These are phyloP conservation scores for Phataginus tetradactyla DNA, from an alignment of 2,797 vertebrate species.

Conservation along the genomic window DNA sequence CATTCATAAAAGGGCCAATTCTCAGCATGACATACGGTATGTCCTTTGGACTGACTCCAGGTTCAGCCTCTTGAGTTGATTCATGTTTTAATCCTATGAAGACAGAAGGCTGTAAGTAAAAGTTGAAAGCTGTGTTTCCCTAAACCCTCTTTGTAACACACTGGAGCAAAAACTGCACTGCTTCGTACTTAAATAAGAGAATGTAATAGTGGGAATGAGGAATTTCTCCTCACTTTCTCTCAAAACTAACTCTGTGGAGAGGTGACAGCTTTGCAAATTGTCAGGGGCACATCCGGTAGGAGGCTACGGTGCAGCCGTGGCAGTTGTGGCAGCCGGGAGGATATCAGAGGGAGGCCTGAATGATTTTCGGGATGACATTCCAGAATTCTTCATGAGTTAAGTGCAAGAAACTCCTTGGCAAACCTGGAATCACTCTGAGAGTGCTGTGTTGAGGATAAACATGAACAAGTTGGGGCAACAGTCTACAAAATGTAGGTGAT, in stretches of 20 bases:
- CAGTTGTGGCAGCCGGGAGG: accelerated
- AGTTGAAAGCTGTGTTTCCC: background rate
- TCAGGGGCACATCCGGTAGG: background rate
- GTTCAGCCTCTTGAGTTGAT: conserved; percentile 13
- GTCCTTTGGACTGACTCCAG: conserved; percentile 10
- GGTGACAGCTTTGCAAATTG: background rate
- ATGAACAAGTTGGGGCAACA: background rate
- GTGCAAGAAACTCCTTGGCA: background rate
- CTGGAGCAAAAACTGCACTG: background rate
- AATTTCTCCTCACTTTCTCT: background rate
- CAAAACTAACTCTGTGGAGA: background rate
- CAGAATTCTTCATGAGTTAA: background rate
- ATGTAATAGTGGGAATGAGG: background rate
- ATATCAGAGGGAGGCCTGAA: background rate
- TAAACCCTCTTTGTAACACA: background rate
- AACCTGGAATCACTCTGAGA: background rate
- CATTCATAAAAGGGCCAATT: background rate
- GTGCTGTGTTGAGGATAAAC: background rate
- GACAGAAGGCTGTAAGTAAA: background rate
- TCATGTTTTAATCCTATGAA: conserved; percentile 31
- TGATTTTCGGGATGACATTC: background rate
- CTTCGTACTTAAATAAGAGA: background rate
- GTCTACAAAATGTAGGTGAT: background rate
- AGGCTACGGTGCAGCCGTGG: background rate
- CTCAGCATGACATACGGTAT: background rate